These are phyloP conservation scores for Camponotus vicinus DNA, from an alignment of 1,140 invertebrate genomes.

Conservation along the genomic window DNA sequence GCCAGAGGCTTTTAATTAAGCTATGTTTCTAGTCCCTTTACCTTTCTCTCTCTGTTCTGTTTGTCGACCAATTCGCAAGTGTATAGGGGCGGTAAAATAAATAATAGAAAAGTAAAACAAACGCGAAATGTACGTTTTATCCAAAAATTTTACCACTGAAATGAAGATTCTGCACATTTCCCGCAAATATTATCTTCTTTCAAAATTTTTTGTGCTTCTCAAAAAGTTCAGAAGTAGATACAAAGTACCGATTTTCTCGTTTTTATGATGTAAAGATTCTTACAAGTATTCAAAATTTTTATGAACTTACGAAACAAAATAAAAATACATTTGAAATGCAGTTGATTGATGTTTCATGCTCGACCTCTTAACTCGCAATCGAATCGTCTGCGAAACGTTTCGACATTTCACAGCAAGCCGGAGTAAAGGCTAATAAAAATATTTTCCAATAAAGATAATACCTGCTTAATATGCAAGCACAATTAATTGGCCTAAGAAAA, in stretches of 20 bases:
- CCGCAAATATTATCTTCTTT: background rate
- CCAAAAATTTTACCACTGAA: background rate
- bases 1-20: constrained; percentile 67
- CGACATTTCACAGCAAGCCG: constrained; percentile 4
- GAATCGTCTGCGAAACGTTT: constrained; percentile 2
- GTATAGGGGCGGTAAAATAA: constrained; percentile 1
- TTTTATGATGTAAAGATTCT: background rate
- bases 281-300: background rate
- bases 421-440: constrained; percentile 21
- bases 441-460: constrained; percentile 34
- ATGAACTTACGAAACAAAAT: background rate
- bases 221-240: background rate
- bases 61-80: constrained; percentile 39
- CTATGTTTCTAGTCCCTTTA: constrained; percentile 12
- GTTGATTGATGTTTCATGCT: constrained; percentile 19
- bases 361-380: background rate
- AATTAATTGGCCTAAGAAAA: background rate
- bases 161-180: background rate
- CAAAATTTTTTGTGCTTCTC: background rate
- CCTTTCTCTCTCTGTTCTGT: background rate
- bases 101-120: constrained; percentile 22
- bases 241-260: background rate
- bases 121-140: background rate
- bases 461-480: constrained; percentile 1
- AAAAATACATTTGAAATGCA: background rate